Percentiles rank a stretch among this genome's conserved stretches.
Evolutionary conservation across 2,113 vertebrate genomes (phyloP).

Genomic region (Chrysochloris asiatica): DNA sequence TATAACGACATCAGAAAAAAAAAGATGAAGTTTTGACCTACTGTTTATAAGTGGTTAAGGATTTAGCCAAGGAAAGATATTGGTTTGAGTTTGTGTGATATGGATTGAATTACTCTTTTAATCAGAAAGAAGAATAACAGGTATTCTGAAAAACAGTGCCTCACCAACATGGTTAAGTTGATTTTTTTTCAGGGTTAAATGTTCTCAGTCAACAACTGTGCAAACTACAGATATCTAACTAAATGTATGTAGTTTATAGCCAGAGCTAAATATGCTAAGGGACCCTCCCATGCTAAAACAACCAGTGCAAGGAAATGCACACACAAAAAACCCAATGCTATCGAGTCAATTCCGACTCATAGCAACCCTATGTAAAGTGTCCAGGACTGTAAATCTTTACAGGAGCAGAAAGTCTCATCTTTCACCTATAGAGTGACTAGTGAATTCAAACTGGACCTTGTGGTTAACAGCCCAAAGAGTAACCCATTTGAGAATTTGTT

Average conservation of each 20-base stretch:
- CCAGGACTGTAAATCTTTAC: too few relatives aligned
- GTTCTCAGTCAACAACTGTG: not conserved
- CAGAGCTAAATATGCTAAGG: not conserved
- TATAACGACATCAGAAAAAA: not conserved
- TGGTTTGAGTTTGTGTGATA: not conserved
- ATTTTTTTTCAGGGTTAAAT: not conserved
- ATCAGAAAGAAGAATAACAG: not conserved
- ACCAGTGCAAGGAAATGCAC: not conserved
- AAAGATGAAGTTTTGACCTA: not conserved
- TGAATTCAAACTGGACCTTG: too few relatives aligned
- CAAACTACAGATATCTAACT: not conserved
- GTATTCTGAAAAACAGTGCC: not conserved
- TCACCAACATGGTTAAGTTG: not conserved
- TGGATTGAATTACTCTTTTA: not conserved
- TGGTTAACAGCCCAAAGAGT: too few relatives aligned
- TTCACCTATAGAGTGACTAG: too few relatives aligned
- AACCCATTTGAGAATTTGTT: not conserved
- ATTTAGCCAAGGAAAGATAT: not conserved
- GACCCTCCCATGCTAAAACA: not conserved
- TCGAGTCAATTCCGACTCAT: too few relatives aligned
- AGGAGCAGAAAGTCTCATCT: too few relatives aligned
- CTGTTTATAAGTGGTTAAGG: not conserved
- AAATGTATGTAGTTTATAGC: not conserved
- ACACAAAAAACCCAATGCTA: too few relatives aligned
- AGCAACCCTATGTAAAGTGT: too few relatives aligned